Conservation (phyloP, 2,113 vertebrate genomes). For the Tamias sibiricus region DNA sequence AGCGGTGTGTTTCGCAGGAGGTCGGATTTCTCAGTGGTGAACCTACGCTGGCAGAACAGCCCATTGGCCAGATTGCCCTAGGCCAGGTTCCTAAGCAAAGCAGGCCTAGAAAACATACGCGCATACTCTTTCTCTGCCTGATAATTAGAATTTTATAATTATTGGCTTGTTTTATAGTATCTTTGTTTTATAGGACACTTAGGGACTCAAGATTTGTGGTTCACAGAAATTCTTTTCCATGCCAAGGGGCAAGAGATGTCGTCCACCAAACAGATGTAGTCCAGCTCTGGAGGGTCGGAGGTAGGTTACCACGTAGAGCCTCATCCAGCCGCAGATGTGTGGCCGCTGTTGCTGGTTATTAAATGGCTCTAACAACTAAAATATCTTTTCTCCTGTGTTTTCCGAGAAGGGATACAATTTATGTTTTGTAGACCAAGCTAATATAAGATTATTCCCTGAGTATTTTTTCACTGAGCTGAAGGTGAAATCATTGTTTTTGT, state of each 20-base stretch:
- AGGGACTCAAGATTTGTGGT: background rate
- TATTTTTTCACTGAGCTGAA: slow-evolving; percentile 75
- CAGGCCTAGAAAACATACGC: background rate
- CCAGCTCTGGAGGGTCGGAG: background rate
- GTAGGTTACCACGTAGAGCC: background rate
- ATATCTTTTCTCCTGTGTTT: slow-evolving; percentile 28
- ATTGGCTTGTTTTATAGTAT: background rate
- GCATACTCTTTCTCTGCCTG: background rate
- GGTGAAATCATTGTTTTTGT: slow-evolving; percentile 71
- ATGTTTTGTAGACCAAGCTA: background rate
- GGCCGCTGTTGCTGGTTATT: background rate
- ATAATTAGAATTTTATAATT: background rate
- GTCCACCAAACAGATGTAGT: background rate
- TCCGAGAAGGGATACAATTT: slow-evolving; percentile 21
- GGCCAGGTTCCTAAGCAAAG: background rate
- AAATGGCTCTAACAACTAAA: slow-evolving; percentile 54
- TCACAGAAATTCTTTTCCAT: background rate
- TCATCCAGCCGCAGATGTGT: background rate
- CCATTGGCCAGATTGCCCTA: background rate
- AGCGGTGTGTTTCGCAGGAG: slow-evolving; percentile 71
- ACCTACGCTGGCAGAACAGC: background rate
- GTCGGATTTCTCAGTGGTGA: slow-evolving; percentile 54
- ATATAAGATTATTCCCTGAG: slow-evolving; percentile 11
- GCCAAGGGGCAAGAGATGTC: slow-evolving; percentile 7
- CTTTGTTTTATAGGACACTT: slow-evolving; percentile 9